phyloP scores from a whole-genome alignment of 2,888 invertebrate genomes.

The Cephus rjabovi region DNA sequence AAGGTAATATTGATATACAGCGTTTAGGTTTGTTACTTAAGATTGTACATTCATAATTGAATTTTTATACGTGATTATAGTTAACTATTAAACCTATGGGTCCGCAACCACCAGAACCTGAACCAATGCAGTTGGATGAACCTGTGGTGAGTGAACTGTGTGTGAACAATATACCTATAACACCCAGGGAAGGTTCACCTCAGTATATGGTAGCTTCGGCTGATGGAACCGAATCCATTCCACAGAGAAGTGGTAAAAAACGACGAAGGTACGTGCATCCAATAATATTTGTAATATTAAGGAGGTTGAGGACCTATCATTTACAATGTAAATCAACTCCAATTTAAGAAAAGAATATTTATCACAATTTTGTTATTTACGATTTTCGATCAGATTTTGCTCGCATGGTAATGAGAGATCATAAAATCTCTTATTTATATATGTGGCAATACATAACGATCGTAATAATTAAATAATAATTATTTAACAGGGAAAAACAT shows the following conservation, averaged over 20 bases:
- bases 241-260: slow-evolving; percentile 62
- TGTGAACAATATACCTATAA: slow-evolving; percentile 46
- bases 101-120: slow-evolving; percentile 45
- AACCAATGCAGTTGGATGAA: slow-evolving; percentile 43
- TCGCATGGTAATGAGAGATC: background rate
- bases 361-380: background rate
- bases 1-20: slow-evolving; percentile 42
- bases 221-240: slow-evolving; percentile 57
- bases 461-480: background rate
- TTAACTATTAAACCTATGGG: slow-evolving; percentile 63
- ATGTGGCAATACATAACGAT: background rate
- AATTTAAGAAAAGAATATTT: background rate
- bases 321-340: background rate
- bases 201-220: slow-evolving; percentile 63
- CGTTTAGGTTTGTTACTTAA: background rate
- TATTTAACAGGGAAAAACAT: slow-evolving; percentile 74
- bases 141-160: slow-evolving; percentile 31
- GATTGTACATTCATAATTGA: slow-evolving; percentile 7
- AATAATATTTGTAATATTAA: too few species aligned
- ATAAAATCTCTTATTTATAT: too few species aligned
- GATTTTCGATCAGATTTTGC: background rate
- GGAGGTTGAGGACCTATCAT: too few species aligned
- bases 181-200: slow-evolving; percentile 59
- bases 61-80: slow-evolving; percentile 33
- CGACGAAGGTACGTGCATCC: slow-evolving; percentile 50